Conservation (phyloP, 2,797 vertebrate genomes). For the Trachurus trachurus region DNA sequence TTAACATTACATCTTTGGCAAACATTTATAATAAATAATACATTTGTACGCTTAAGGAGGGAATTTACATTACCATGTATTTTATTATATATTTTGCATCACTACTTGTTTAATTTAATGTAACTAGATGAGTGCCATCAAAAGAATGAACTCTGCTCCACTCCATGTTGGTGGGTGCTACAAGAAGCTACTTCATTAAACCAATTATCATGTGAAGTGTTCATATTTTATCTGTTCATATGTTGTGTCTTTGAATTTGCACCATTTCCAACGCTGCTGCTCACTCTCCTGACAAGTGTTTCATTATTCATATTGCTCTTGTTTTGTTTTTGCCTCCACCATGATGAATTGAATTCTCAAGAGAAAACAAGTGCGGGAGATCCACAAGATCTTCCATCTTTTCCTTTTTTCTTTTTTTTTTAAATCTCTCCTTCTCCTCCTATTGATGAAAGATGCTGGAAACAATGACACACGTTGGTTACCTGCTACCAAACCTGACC, state of each 20-base stretch:
- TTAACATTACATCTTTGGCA: background rate
- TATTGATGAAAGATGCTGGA: conserved; percentile 75
- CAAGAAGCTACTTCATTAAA: conserved; percentile 68
- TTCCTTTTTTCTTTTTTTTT: conserved; percentile 26
- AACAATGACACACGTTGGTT: conserved; percentile 63
- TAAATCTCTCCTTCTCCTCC: conserved; percentile 33
- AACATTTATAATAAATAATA: conserved; percentile 11
- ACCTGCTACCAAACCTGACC: conserved; percentile 70
- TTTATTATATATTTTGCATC: conserved; percentile 5
- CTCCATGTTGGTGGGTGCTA: conserved; percentile 26
- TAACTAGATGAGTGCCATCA: conserved; percentile 23
- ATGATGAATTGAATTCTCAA: conserved; percentile 78
- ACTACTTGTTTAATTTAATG: conserved; percentile 2
- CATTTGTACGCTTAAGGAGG: background rate
- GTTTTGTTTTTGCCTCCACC: conserved; percentile 71
- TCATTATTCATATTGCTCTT: conserved; percentile 83
- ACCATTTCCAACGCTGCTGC: conserved; percentile 56
- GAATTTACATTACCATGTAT: background rate
- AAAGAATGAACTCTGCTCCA: conserved; percentile 18
- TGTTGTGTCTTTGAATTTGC: conserved; percentile 63
- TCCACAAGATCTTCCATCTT: conserved; percentile 59
- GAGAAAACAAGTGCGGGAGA: conserved; percentile 74
- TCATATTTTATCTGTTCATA: conserved; percentile 62
- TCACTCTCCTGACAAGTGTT: conserved; percentile 71
- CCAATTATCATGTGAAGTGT: conserved; percentile 71